Percentiles rank a stretch among this genome's conserved stretches.
Evolutionary conservation across 2,888 invertebrate genomes (phyloP).

Genomic region (Habrosyne pyritoides): DNA sequence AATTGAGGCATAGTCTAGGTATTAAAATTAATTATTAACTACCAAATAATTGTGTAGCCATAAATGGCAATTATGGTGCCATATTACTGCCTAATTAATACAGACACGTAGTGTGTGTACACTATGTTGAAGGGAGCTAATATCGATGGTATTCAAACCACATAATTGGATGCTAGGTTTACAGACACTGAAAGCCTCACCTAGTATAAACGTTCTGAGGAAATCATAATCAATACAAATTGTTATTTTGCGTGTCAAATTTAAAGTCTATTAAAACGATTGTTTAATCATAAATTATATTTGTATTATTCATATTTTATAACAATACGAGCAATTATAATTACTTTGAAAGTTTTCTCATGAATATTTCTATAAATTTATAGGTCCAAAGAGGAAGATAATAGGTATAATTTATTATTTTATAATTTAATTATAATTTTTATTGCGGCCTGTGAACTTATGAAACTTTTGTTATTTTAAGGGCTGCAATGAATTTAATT

Average conservation of each 20-base stretch:
- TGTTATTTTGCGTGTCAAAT: background rate
- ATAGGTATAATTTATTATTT: slow-evolving; percentile 71
- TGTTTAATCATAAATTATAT: too few relatives aligned
- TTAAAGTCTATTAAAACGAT: background rate
- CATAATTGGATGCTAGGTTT: slow-evolving; percentile 17
- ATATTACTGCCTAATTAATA: slow-evolving; percentile 1
- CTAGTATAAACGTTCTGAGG: background rate
- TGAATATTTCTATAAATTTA: slow-evolving; percentile 72
- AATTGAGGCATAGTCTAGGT: background rate
- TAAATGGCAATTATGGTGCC: background rate
- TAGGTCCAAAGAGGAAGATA: slow-evolving; percentile 65
- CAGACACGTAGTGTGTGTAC: background rate
- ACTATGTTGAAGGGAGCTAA: slow-evolving; percentile 18
- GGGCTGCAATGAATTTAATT: slow-evolving; percentile 69
- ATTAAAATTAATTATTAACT: background rate
- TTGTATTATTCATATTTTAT: background rate
- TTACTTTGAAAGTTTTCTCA: slow-evolving; percentile 66
- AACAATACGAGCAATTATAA: slow-evolving; percentile 50
- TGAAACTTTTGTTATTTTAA: too few relatives aligned
- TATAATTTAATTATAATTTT: too few relatives aligned
- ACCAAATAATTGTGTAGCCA: background rate
- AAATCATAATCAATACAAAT: background rate
- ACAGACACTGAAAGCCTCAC: background rate
- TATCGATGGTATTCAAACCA: slow-evolving; percentile 17
- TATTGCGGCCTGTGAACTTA: slow-evolving; percentile 64